Evolutionary conservation across 2,888 invertebrate genomes (phyloP), one percentile per base, ranked within the genome.

Genomic region (Idaea dimidiata): DNA sequence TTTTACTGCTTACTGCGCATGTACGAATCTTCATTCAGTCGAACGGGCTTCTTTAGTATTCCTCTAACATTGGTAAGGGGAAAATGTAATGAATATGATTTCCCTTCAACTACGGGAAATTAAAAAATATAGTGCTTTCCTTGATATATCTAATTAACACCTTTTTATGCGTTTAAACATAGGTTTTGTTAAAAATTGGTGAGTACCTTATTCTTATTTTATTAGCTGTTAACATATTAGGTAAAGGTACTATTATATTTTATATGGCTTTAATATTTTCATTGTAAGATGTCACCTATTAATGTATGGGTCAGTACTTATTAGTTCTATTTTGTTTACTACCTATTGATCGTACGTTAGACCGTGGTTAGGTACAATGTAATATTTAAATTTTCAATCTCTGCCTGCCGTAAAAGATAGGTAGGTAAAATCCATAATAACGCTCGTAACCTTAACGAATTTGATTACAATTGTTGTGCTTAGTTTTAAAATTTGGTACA

Each of bases 21-120:
- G 56, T 7, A 4, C 56, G 18, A 10, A 61, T 70, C 67, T 68
- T 60, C 58, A 62, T 63, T 63, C 65, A 71, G 62, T 32, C 16
- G 60, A 57, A 63, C 57, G 59, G 55, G 14, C 60, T 54, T 18
- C 60, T 54, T 59, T 54, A 59, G 59, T 24, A 59, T 43, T 59
- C 54, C 59, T 68, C 58, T 32, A 59, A 60, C 64, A 59, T 16
- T 55, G n/a, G 56, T 53, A 7, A 10, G 43, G 43, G 5, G 43
- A 43, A 43, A 43, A 43, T 43, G 43, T 43, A 43, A 43, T 43
- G 43, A 43, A 14, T 1, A 43, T 8, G 43, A 43, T 43, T 43
- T 43, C 43, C 43, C 14, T 43, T 43, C 43, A 10, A 8, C 2
- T 17, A 56, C 56, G 56, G 17, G 18, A 17, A 14, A 56, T 56